These are phyloP conservation scores for Dasyurus viverrinus DNA, from an alignment of 2,113 vertebrate genomes.

Conservation along the genomic window DNA sequence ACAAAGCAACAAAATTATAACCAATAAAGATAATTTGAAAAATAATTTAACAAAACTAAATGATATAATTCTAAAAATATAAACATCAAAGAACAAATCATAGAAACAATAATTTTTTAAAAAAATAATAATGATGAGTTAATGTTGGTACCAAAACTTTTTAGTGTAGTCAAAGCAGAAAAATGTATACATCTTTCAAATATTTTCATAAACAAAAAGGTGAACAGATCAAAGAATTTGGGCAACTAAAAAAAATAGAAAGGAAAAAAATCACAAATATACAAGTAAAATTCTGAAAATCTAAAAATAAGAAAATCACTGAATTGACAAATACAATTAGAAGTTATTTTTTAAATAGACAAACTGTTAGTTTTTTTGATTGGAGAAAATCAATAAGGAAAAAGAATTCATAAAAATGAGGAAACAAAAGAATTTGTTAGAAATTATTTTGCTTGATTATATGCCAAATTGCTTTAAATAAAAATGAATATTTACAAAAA, in stretches of 20 bases:
- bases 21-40: not conserved
- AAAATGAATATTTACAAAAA: not conserved
- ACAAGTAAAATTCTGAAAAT: not conserved
- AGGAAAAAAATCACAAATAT: not conserved
- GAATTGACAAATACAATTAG: not conserved
- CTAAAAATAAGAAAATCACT: not conserved
- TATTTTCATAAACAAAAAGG: not conserved
- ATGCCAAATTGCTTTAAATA: not conserved
- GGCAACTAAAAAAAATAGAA: not conserved
- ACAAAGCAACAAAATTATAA: not conserved
- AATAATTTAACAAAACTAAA: not conserved
- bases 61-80: not conserved
- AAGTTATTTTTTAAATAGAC: not conserved
- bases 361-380: not conserved
- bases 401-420: not conserved
- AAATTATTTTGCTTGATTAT: not conserved
- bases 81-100: not conserved
- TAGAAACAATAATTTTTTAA: not conserved
- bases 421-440: not conserved
- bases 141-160: not conserved
- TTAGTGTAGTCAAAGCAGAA: not conserved
- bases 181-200: not conserved
- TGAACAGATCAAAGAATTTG: not conserved
- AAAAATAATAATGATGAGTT: not conserved
- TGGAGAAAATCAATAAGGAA: not conserved